Evolutionary conservation across 2,888 invertebrate genomes (phyloP).

Genomic region (Monoplex corrugatus): DNA sequence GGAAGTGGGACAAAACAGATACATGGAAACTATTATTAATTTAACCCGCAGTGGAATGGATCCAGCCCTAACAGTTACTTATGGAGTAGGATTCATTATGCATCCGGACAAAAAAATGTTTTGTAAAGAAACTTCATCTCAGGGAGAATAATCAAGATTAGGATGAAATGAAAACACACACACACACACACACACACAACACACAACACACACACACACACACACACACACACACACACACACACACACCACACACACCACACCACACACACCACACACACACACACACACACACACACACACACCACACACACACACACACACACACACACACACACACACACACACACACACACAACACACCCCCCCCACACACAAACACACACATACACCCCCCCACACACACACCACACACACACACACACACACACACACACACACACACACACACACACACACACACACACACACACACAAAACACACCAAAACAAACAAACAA

Average conservation of each 20-base stretch:
- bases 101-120: no score
- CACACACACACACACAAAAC: neutral
- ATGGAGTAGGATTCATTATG: no score
- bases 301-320: neutral
- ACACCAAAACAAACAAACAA: neutral
- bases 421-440: no score
- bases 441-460: neutral
- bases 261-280: neutral
- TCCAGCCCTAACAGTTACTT: no score
- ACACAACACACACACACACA: neutral
- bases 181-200: neutral
- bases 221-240: neutral
- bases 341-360: neutral
- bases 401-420: slow-evolving; percentile 12
- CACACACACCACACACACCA: neutral
- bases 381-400: slow-evolving; percentile 4
- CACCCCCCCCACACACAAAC: neutral
- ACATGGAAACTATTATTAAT: no score
- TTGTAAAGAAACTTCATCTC: no score
- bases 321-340: neutral
- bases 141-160: no score
- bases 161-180: neutral
- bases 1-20: no score
- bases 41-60: no score
- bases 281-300: no score